These are phyloP conservation scores for Nibea albiflora DNA, from an alignment of 2,113 vertebrate species.

Conservation along the genomic window DNA sequence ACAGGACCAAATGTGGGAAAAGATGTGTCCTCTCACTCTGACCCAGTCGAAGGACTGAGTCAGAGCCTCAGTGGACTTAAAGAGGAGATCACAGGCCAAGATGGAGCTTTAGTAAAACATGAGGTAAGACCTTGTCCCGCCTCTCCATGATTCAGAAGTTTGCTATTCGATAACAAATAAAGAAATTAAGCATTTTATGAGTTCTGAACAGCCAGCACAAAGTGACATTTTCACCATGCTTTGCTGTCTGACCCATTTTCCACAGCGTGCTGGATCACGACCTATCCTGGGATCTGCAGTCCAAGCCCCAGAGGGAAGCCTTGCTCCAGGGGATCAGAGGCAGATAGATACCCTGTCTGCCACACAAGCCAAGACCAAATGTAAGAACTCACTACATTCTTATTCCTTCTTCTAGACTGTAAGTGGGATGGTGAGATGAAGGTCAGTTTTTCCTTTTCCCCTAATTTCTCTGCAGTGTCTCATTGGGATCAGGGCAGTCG, in stretches of 20 bases:
- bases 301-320: slow-evolving; percentile 45
- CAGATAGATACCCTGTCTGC: slow-evolving; percentile 44
- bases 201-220: neutral
- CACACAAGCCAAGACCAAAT: slow-evolving; percentile 67
- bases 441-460: neutral
- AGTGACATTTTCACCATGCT: neutral
- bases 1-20: slow-evolving; percentile 50
- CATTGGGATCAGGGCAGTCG: slow-evolving; percentile 63
- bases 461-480: slow-evolving; percentile 60
- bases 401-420: neutral
- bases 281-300: slow-evolving; percentile 21
- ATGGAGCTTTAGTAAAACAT: slow-evolving; percentile 65
- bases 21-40: slow-evolving; percentile 42
- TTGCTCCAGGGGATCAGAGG: slow-evolving; percentile 48
- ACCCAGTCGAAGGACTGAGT: slow-evolving; percentile 35
- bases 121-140: slow-evolving; percentile 58
- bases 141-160: neutral
- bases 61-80: slow-evolving; percentile 59
- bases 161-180: neutral
- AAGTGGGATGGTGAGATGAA: neutral
- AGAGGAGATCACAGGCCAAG: slow-evolving; percentile 64
- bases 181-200: neutral
- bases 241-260: neutral
- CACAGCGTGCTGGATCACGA: slow-evolving; percentile 50
- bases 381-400: slow-evolving; percentile 45